These are phyloP conservation scores for Columba guinea DNA, from an alignment of 2,797 vertebrate species.

Conservation along the genomic window DNA sequence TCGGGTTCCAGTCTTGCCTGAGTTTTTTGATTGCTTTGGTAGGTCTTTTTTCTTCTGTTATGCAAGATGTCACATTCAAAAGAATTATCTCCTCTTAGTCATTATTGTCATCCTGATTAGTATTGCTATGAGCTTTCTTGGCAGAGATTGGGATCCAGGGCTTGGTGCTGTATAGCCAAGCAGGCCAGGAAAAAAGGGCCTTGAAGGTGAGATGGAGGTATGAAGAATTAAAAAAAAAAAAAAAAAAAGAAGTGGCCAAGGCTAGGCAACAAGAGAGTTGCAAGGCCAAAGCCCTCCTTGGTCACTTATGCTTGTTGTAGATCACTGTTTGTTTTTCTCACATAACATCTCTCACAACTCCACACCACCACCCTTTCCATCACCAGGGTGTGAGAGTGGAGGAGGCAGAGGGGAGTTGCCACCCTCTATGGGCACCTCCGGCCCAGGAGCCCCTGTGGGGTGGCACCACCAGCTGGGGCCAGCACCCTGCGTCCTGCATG, in stretches of 20 bases:
- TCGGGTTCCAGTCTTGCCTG: background rate
- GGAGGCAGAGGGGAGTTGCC: background rate
- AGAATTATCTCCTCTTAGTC: background rate
- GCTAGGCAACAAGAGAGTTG: background rate
- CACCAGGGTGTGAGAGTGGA: background rate
- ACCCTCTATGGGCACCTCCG: background rate
- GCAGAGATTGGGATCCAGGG: background rate
- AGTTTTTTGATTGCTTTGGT: background rate
- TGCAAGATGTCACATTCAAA: background rate
- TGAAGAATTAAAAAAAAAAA: background rate
- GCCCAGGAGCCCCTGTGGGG: fast-evolving
- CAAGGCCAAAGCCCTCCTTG: background rate
- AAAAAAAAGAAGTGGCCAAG: background rate
- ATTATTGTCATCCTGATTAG: background rate
- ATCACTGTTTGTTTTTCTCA: background rate
- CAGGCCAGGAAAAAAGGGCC: background rate
- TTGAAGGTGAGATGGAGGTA: background rate
- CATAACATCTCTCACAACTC: background rate
- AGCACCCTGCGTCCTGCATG: fast-evolving
- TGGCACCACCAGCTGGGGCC: fast-evolving
- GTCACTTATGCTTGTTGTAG: background rate
- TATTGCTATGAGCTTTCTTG: background rate
- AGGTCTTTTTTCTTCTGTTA: background rate
- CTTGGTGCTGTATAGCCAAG: background rate
- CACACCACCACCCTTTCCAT: background rate